Base-by-base conservation (phyloP, 2,113 vertebrate genomes). In the Macaca nemestrina region DNA sequence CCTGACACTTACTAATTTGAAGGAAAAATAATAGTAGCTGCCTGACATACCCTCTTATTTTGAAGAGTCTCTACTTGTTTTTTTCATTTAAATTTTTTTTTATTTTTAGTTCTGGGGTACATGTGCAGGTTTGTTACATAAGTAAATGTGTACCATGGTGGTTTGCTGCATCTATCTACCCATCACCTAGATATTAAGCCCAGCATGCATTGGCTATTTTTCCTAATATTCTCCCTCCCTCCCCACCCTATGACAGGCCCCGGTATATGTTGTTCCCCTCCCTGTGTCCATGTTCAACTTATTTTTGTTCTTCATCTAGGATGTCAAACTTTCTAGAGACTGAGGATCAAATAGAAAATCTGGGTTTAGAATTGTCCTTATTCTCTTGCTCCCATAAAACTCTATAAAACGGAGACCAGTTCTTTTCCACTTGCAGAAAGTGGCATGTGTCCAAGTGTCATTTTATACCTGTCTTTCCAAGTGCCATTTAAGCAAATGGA, bases 371-470 rank as follows among this genome's bases (percentile, higher is more conserved):
- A 27, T 20, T 89, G 67, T 75, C 32, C 30, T 59, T 59, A 4
- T 59, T 88, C 22, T 75, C 95, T 59, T 52, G 57, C 61, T 87
- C 38, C 43, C 57, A 32, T 32, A 78, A 61, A 88, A 68, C 72
- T 55, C 17, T 84, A 4, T 40, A 57, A n/a, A 45, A 40, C 25
- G 8, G 30, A 88, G 50, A 45, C 14, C 48, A 22, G 50, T 91
- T 72, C 75, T 68, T 55, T 52, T 48, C 68, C 55, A 25, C 52
- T 40, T 9, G 23, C 11, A 40, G 67, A 70, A 73, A 81, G 82
- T 90, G 72, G 50, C 27, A 25, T 84, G 81, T 96, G 59, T 82
- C 88, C 72, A 83, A 25, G 85, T 91, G 70, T 38, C 84, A 80
- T 82, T 67, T 80, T 30, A 2, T n/a, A n/a, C 59, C 50, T 73